Evolutionary conservation across 1,140 invertebrate species (phyloP).

Genomic region (Schmidtea mediterranea): DNA sequence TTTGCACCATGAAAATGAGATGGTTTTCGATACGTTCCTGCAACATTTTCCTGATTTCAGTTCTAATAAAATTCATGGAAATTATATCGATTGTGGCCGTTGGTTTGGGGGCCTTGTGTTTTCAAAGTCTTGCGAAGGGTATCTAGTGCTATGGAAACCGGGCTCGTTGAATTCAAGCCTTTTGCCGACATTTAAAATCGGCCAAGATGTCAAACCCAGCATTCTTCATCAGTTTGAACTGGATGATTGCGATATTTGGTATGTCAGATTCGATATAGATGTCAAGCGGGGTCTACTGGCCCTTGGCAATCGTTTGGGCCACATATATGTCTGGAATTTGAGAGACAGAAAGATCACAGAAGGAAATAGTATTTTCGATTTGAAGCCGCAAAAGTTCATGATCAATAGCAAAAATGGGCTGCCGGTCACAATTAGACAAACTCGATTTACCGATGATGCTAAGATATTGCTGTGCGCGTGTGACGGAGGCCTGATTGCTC

Average conservation of each 20-base stretch:
- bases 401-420: not conserved
- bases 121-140: conserved; percentile 3
- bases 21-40: not conserved
- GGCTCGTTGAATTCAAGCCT: not conserved
- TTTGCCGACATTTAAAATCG: not conserved
- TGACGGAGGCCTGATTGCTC: not conserved
- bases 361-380: not conserved
- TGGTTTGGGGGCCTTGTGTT: conserved; percentile 2
- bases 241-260: conserved; percentile 5
- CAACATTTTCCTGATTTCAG: conserved; percentile 1
- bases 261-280: conserved; percentile 5
- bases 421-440: not conserved
- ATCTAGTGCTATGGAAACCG: not conserved
- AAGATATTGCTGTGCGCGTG: not conserved
- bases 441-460: not conserved
- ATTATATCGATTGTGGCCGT: conserved; percentile 3
- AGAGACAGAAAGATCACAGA: not conserved
- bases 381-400: not conserved
- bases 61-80: conserved; percentile 3
- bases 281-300: not conserved
- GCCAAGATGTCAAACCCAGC: not conserved
- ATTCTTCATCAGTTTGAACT: conserved; percentile 1
- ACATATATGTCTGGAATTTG: conserved; percentile 3
- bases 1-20: not conserved
- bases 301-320: not conserved